Conservation (phyloP, 1,140 invertebrate genomes). For the Octopus sinensis region DNA sequence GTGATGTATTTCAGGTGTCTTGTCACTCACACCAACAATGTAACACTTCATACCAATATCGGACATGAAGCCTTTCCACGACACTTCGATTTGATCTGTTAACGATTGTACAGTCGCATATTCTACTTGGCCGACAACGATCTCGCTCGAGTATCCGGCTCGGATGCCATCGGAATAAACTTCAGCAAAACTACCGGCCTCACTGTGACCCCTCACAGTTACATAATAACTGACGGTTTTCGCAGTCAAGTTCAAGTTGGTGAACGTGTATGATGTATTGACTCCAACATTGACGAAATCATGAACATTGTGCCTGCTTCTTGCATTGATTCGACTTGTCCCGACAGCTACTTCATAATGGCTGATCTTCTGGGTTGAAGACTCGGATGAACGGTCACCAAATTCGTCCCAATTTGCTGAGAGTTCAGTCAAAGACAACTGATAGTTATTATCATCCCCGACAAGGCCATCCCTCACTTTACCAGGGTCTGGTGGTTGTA, state of each 20-base stretch:
- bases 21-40: neutral
- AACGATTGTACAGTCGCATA: slow-evolving; percentile 20
- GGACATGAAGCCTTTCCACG: slow-evolving; percentile 29
- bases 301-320: slow-evolving; percentile 26
- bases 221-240: slow-evolving; percentile 34
- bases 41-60: slow-evolving; percentile 33
- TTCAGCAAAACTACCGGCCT: slow-evolving; percentile 32
- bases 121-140: slow-evolving; percentile 26
- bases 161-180: slow-evolving; percentile 34
- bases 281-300: slow-evolving; percentile 33
- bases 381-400: slow-evolving; percentile 20
- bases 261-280: slow-evolving; percentile 25
- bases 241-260: slow-evolving; percentile 29
- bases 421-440: slow-evolving; percentile 24
- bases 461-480: slow-evolving; percentile 29
- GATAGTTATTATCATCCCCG: slow-evolving; percentile 28
- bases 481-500: slow-evolving; percentile 28
- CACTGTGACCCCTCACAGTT: slow-evolving; percentile 33
- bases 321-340: slow-evolving; percentile 24
- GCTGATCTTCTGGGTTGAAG: slow-evolving; percentile 31
- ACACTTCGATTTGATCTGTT: slow-evolving; percentile 21
- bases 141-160: slow-evolving; percentile 27
- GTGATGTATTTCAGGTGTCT: too few relatives aligned
- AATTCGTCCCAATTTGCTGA: slow-evolving; percentile 35
- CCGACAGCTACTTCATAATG: slow-evolving; percentile 34